A percentile compares a stretch with the other conserved stretches of the same genome.
Conservation (phyloP, 1,140 invertebrate species). For the Agrypnia vestita region DNA sequence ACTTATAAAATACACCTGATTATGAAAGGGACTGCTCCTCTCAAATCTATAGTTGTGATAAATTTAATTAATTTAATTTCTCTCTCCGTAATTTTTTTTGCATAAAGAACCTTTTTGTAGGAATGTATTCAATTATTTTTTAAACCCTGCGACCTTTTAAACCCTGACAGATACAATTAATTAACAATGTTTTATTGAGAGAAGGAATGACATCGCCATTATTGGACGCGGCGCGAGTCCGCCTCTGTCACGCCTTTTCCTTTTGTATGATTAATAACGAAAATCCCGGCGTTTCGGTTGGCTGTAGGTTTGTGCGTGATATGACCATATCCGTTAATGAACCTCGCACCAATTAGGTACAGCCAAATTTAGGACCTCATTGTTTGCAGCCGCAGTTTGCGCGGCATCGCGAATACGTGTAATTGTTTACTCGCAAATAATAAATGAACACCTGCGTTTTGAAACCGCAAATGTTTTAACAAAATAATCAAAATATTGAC, state of each 20-base stretch:
- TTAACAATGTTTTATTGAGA: no score
- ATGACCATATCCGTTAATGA: constrained; percentile 36
- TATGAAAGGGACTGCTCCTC: no score
- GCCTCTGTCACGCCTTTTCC: not conserved
- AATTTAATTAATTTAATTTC: no score
- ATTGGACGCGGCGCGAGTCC: not conserved
- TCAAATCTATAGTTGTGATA: no score
- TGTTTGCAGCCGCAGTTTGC: constrained; percentile 12
- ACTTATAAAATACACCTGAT: no score
- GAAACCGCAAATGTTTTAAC: not conserved
- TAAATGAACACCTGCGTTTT: constrained; percentile 19
- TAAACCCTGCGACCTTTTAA: no score
- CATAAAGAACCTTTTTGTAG: no score
- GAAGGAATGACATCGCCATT: no score
- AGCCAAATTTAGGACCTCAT: constrained; percentile 17
- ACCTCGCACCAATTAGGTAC: constrained; percentile 32
- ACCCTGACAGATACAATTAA: no score
- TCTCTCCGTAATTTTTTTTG: no score
- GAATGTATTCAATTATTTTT: no score
- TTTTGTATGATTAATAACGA: constrained; percentile 32
- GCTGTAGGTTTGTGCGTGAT: constrained; percentile 18
- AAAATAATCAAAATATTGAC: no score
- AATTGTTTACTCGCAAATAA: not conserved
- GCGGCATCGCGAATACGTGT: not conserved
- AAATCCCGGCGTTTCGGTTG: not conserved